phyloP scores from a whole-genome alignment of 2,797 vertebrate genomes.

The Cyclopterus lumpus region DNA sequence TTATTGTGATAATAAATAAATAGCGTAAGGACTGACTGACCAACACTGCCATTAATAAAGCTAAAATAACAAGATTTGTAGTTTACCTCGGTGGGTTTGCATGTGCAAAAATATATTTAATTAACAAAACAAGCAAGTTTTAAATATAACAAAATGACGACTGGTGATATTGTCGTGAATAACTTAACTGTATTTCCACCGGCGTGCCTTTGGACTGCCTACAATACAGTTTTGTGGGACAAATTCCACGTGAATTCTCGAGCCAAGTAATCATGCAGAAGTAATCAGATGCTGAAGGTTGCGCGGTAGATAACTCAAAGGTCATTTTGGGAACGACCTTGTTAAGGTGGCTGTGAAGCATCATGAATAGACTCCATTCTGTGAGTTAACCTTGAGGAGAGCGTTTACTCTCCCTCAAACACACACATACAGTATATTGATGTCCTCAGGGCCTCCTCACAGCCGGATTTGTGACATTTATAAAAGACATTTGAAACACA shows the following conservation, averaged over 20 bases:
- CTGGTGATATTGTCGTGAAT: background rate
- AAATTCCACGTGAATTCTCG: constrained; percentile 56
- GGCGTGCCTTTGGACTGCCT: background rate
- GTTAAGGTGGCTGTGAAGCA: constrained; percentile 19
- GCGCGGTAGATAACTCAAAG: background rate
- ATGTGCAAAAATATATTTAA: too few species aligned
- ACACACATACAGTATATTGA: constrained; percentile 2
- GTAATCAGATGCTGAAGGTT: constrained; percentile 39
- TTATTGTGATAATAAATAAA: background rate
- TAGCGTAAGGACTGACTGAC: background rate
- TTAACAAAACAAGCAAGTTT: background rate
- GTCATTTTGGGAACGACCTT: constrained; percentile 52
- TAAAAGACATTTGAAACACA: constrained; percentile 21
- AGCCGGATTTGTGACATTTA: constrained; percentile 29
- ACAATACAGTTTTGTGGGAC: background rate
- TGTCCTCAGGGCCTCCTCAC: constrained; percentile 43
- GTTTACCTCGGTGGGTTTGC: background rate
- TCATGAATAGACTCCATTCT: constrained; percentile 49
- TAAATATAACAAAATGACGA: background rate
- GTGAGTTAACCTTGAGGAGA: constrained; percentile 52
- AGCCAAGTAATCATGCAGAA: constrained; percentile 6
- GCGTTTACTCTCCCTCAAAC: constrained; percentile 29
- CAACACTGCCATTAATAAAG: background rate
- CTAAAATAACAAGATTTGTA: background rate
- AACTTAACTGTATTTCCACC: background rate